These are phyloP conservation scores for Psephotus haematonotus DNA, from an alignment of 2,113 vertebrate genomes.

Conservation along the genomic window DNA sequence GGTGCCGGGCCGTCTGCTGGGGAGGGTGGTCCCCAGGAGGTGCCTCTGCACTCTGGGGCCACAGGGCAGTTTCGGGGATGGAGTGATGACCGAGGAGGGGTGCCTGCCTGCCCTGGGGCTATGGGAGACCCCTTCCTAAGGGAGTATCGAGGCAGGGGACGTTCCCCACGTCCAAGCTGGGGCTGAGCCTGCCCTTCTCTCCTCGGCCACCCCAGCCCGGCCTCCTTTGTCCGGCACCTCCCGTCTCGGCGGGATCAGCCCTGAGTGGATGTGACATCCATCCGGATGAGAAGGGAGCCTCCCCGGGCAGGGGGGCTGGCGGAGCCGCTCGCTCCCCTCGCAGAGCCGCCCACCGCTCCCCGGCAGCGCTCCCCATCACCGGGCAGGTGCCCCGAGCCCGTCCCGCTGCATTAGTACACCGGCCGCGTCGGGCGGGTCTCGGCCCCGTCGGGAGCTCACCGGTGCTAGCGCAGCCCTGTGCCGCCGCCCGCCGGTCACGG, in stretches of 20 bases:
- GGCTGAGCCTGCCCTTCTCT: neutral
- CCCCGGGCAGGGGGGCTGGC: neutral
- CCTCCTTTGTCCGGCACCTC: neutral
- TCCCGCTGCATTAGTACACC: neutral
- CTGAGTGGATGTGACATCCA: slow-evolving; percentile 67
- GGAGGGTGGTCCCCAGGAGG: neutral
- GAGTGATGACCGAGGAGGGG: neutral
- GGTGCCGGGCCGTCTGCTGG: neutral
- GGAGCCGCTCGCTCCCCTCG: neutral
- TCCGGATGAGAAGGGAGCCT: slow-evolving; percentile 46
- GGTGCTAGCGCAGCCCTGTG: neutral
- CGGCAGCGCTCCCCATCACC: neutral
- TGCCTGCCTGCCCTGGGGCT: neutral
- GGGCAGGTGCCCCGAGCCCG: neutral
- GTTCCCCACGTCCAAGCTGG: neutral
- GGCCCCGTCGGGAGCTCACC: neutral
- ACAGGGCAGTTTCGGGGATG: neutral
- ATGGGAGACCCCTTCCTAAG: neutral
- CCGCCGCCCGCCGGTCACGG: neutral
- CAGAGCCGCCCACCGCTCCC: neutral
- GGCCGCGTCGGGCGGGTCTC: neutral
- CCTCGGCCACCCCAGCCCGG: neutral
- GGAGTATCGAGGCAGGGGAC: neutral
- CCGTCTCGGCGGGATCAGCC: slow-evolving; percentile 49
- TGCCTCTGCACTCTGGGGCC: neutral